Evolutionary conservation across 2,888 invertebrate species (phyloP).

Genomic region (Antheraea assamensis): DNA sequence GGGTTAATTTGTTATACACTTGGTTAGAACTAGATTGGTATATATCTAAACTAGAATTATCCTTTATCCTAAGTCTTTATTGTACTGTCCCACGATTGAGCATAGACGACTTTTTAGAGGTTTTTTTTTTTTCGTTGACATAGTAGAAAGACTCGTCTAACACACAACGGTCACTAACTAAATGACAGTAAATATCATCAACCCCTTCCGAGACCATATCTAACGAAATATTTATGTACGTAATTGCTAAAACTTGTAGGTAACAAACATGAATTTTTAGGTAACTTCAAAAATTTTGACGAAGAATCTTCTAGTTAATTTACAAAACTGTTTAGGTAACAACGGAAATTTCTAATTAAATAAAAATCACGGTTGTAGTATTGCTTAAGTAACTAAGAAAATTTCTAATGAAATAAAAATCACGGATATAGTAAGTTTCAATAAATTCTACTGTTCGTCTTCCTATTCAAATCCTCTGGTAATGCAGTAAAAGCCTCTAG

Average conservation of each 20-base stretch:
- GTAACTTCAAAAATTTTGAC: background rate
- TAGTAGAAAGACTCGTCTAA: too few species aligned
- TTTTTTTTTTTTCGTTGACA: too few species aligned
- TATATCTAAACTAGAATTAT: background rate
- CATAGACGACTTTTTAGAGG: background rate
- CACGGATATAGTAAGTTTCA: too few species aligned
- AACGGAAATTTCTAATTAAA: background rate
- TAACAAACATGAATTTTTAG: background rate
- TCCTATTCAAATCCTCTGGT: too few species aligned
- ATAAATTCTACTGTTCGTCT: too few species aligned
- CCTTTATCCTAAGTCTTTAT: background rate
- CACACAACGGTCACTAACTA: too few species aligned
- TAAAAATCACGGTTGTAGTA: too few species aligned
- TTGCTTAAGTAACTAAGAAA: background rate
- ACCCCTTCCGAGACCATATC: too few species aligned
- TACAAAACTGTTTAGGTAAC: background rate
- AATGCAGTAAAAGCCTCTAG: too few species aligned
- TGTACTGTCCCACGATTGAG: background rate
- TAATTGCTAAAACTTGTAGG: background rate
- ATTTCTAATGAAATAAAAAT: background rate
- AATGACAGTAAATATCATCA: too few species aligned
- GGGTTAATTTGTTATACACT: constrained; percentile 1
- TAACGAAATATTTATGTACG: too few species aligned
- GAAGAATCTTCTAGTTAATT: background rate
- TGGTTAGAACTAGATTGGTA: background rate